Base-by-base conservation (phyloP, 2,888 invertebrate species). In the Hydrotaea cyrtoneurina region DNA sequence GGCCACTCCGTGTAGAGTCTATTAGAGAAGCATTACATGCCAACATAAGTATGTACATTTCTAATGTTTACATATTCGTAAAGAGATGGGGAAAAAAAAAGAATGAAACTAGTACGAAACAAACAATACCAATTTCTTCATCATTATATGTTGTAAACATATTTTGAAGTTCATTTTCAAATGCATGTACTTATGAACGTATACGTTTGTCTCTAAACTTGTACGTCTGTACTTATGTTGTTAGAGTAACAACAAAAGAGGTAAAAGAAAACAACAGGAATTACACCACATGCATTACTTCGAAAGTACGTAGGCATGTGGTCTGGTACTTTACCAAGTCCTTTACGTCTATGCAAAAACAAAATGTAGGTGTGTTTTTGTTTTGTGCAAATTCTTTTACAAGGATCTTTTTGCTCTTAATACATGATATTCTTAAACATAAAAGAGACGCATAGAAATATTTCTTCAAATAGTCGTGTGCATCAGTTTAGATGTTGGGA, bases 1-100 rank as follows among this genome's bases (percentile, higher is more conserved):
- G 8, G 21, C 55, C 55, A 11, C 19, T 8, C 55, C 7, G 7
- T 55, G 39, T 11, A 59, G n/a, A 31, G 19, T 3, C 21, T 43
- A 57, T 77, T 55, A 55, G 36, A 77, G 55, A 66, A 1, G 36
- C 23, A 77, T 66, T 77, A 77, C 7, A 77, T 23, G 23, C 53
- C 31, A 31, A 77, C 39, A 21, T 4, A 21, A 21, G 55, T 21
- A 55, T 21, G 55, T 21, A 55, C 8, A 10, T 21, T 21, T 55
- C 19, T 19, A 55, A 53, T 11, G 7, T 21, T 19, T 19, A 76
- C 43, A 2, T 31, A 4, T 31, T 4, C 31, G 31, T 31, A 2
- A 4, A 59, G 2, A n/a, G 17, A 62, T 50, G 8, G 13, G 59
- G 53, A 55, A 21, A 57, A 10, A 13, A 62, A 10, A 57, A 10